These are phyloP conservation scores for Melanchra persicariae DNA, from an alignment of 2,888 invertebrate species.

Conservation along the genomic window DNA sequence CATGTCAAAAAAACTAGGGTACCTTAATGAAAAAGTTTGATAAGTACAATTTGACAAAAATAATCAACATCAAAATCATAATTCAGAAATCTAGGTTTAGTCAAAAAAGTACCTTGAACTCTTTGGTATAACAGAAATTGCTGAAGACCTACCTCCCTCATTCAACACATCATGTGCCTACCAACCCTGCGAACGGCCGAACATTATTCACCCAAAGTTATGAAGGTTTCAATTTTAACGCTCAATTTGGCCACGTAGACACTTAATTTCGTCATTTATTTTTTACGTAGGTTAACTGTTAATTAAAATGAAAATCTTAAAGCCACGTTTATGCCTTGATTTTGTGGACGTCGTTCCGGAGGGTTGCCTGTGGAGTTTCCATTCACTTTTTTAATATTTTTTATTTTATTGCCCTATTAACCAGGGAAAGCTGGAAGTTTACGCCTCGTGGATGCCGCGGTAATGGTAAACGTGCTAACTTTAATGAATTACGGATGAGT, in stretches of 20 bases:
- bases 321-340: constrained; percentile 67
- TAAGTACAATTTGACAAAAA: too few species aligned
- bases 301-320: constrained; percentile 78
- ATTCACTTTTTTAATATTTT: constrained; percentile 80
- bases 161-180: constrained; percentile 7
- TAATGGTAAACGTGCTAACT: constrained; percentile 86
- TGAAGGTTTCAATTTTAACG: constrained; percentile 63
- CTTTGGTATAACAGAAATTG: not conserved
- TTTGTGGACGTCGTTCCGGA: constrained; percentile 64
- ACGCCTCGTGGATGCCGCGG: constrained; percentile 80
- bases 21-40: too few species aligned
- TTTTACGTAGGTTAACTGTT: constrained; percentile 71
- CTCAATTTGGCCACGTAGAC: constrained; percentile 66
- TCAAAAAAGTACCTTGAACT: not conserved
- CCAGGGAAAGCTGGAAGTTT: constrained; percentile 79
- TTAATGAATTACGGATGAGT: constrained; percentile 89
- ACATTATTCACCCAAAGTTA: constrained; percentile 65
- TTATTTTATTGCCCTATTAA: constrained; percentile 87
- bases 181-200: constrained; percentile 51
- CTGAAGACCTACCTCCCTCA: not conserved
- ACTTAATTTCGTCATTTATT: constrained; percentile 69
- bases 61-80: too few species aligned
- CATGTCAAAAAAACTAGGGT: not conserved
- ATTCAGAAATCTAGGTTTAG: too few species aligned
- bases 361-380: constrained; percentile 69